These are phyloP conservation scores for Athene noctua DNA, from an alignment of 2,113 vertebrate species.

Conservation along the genomic window DNA sequence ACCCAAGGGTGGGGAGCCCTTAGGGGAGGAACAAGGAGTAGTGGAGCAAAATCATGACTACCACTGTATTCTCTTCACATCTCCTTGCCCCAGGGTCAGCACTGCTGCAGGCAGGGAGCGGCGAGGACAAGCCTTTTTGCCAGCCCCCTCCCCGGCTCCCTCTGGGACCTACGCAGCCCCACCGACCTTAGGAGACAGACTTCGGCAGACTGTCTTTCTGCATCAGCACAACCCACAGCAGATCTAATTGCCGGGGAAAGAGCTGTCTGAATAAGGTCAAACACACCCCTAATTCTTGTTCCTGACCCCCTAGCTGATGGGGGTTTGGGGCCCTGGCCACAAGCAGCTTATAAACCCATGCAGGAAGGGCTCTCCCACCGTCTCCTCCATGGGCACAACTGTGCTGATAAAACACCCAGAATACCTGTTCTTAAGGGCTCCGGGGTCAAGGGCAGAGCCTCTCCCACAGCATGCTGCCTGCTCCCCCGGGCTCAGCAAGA, in stretches of 20 bases:
- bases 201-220: neutral
- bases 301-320: neutral
- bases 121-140: neutral
- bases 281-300: neutral
- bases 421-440: neutral
- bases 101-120: neutral
- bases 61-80: neutral
- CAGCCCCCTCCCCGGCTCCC: neutral
- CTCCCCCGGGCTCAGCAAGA: no score
- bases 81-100: neutral
- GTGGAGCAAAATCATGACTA: neutral
- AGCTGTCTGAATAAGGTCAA: neutral
- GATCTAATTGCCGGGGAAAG: neutral
- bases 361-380: neutral
- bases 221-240: neutral
- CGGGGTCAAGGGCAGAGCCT: neutral
- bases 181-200: neutral
- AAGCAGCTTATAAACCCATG: neutral
- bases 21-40: neutral
- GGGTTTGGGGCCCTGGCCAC: neutral
- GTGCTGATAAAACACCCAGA: neutral
- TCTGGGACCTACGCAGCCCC: neutral
- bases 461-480: fast-evolving
- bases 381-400: neutral
- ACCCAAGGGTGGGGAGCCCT: neutral